Conservation (phyloP, 2,797 vertebrate species). For the Tinamus major region DNA sequence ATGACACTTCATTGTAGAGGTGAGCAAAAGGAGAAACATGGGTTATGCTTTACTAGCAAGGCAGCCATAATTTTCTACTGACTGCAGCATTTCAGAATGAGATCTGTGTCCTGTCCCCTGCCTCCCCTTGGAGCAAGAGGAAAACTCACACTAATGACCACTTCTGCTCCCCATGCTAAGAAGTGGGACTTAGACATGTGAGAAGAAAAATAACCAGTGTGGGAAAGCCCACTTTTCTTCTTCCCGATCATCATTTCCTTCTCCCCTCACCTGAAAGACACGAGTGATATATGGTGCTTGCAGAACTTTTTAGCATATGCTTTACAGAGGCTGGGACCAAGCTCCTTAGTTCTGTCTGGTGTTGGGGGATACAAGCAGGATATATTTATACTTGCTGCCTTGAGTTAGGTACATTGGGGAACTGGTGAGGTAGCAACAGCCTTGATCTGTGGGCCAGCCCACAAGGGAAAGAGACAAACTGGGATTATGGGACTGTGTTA, state of each 20-base stretch:
- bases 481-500: accelerated
- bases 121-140: background rate
- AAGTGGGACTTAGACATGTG: accelerated
- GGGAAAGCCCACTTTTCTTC: background rate
- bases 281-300: background rate
- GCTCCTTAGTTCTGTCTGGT: background rate
- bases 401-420: background rate
- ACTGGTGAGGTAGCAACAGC: background rate
- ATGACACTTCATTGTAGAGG: background rate
- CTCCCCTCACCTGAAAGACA: background rate
- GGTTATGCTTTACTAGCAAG: background rate
- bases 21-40: background rate
- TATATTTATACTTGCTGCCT: background rate
- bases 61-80: background rate
- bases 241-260: background rate
- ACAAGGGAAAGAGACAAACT: background rate
- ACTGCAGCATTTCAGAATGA: background rate
- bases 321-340: background rate
- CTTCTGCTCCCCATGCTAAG: background rate
- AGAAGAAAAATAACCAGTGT: background rate
- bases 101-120: background rate
- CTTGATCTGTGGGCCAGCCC: background rate
- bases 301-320: background rate
- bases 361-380: background rate
- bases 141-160: background rate